Conservation (phyloP, 2,113 vertebrate species). For the Limnothrissa miodon region DNA sequence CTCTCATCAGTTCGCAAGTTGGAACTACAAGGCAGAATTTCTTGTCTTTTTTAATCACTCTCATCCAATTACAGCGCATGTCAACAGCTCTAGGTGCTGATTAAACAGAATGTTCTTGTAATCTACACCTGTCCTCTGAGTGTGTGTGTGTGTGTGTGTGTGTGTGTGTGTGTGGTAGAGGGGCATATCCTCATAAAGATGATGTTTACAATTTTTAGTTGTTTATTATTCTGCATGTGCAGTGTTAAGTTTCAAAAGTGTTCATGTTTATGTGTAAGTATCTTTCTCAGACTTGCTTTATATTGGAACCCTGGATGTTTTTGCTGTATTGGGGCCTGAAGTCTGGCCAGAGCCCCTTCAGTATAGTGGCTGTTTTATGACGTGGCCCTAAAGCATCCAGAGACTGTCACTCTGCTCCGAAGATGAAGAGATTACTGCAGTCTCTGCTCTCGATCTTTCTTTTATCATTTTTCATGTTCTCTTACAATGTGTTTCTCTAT, state of each 20-base stretch:
- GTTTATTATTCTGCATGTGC: not conserved
- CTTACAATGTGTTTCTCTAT: not conserved
- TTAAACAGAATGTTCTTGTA: not conserved
- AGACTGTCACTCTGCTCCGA: not conserved
- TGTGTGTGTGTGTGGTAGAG: not conserved
- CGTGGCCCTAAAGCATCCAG: not conserved
- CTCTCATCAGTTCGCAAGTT: not conserved
- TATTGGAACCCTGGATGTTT: not conserved
- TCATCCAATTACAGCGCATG: not conserved
- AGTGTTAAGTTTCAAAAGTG: not conserved
- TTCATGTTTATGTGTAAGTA: no score
- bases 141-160: not conserved
- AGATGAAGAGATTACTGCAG: not conserved
- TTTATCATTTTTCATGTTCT: not conserved
- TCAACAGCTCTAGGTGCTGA: constrained; percentile 10
- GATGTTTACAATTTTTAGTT: not conserved
- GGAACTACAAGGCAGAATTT: not conserved
- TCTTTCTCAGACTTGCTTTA: no score
- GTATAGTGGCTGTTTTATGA: not conserved
- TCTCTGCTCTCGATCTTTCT: not conserved
- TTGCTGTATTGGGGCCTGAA: not conserved
- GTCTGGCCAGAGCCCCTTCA: not conserved
- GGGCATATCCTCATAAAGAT: not conserved
- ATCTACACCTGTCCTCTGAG: not conserved
- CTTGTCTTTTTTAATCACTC: not conserved